A percentile compares a stretch with the other conserved stretches of the same genome.
These are phyloP conservation scores for Reticulitermes lucifugus DNA, from an alignment of 2,888 invertebrate species.

Conservation along the genomic window DNA sequence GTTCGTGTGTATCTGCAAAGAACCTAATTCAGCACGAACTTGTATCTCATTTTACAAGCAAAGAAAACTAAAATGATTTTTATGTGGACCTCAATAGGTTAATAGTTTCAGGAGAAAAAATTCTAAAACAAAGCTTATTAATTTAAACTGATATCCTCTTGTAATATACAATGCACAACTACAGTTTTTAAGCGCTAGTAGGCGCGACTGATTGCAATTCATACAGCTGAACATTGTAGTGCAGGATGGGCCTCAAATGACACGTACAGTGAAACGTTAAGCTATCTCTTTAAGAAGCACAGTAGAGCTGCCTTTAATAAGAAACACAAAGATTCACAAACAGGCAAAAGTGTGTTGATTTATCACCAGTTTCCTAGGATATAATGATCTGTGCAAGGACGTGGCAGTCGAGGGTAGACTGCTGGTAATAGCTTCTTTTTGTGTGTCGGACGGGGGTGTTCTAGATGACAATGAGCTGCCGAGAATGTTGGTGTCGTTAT, in stretches of 20 bases:
- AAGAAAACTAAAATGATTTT: too few relatives aligned
- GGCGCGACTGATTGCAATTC: background rate
- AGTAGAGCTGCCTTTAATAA: background rate
- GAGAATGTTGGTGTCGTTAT: constrained; percentile 14
- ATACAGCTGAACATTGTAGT: background rate
- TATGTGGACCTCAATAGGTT: too few relatives aligned
- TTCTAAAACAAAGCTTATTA: too few relatives aligned
- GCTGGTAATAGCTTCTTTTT: constrained; percentile 28
- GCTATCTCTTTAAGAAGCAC: constrained; percentile 2
- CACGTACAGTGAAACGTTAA: constrained; percentile 2
- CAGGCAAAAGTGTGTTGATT: constrained; percentile 25
- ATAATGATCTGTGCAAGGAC: constrained; percentile 20
- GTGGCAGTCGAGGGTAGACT: background rate
- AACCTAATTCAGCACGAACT: too few relatives aligned
- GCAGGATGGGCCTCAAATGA: background rate
- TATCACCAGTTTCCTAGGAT: background rate
- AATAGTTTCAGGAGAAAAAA: too few relatives aligned
- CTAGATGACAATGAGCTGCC: constrained; percentile 26
- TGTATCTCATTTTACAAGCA: too few relatives aligned
- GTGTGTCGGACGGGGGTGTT: background rate
- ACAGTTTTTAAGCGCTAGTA: too few relatives aligned
- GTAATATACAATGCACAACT: too few relatives aligned
- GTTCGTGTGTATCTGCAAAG: too few relatives aligned
- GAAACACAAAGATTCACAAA: constrained; percentile 3
- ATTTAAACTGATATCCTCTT: too few relatives aligned